Conservation (phyloP, 1,140 invertebrate genomes). For the Cataglyphis hispanica region DNA sequence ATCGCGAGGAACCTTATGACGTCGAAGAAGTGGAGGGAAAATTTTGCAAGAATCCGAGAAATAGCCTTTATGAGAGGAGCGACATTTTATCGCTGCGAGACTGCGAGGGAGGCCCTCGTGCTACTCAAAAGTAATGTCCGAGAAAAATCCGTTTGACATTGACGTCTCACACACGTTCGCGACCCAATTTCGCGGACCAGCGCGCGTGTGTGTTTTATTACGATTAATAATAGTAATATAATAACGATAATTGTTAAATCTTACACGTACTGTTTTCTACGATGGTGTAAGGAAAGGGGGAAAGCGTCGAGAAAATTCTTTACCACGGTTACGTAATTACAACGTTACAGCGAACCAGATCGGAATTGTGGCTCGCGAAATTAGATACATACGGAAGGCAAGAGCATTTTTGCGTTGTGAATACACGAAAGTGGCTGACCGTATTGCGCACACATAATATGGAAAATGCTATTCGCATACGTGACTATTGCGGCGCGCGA, state of each 20-base stretch:
- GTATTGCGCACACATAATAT: not conserved
- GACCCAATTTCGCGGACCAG: slow-evolving; percentile 22
- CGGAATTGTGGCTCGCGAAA: slow-evolving; percentile 40
- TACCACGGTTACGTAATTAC: slow-evolving; percentile 36
- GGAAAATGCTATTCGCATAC: slow-evolving; percentile 43
- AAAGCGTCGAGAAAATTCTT: slow-evolving; percentile 25
- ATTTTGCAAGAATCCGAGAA: not conserved
- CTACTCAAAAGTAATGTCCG: not conserved
- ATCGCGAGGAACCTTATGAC: slow-evolving; percentile 24
- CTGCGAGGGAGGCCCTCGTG: not conserved
- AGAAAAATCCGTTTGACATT: slow-evolving; percentile 14
- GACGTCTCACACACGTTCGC: slow-evolving; percentile 22
- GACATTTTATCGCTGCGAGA: slow-evolving; percentile 3
- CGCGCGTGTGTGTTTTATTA: slow-evolving; percentile 23
- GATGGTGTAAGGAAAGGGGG: not conserved
- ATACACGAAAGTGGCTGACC: slow-evolving; percentile 6
- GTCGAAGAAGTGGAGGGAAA: not conserved
- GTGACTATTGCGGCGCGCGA: not conserved
- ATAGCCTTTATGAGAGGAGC: not conserved
- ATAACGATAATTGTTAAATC: slow-evolving; percentile 51
- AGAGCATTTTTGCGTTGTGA: slow-evolving; percentile 18
- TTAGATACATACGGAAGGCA: slow-evolving; percentile 28
- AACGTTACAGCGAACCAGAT: slow-evolving; percentile 22
- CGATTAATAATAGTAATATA: slow-evolving; percentile 34
- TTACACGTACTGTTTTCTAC: slow-evolving; percentile 17